Conservation (phyloP, 2,797 vertebrate genomes). For the Denticeps clupeoides region DNA sequence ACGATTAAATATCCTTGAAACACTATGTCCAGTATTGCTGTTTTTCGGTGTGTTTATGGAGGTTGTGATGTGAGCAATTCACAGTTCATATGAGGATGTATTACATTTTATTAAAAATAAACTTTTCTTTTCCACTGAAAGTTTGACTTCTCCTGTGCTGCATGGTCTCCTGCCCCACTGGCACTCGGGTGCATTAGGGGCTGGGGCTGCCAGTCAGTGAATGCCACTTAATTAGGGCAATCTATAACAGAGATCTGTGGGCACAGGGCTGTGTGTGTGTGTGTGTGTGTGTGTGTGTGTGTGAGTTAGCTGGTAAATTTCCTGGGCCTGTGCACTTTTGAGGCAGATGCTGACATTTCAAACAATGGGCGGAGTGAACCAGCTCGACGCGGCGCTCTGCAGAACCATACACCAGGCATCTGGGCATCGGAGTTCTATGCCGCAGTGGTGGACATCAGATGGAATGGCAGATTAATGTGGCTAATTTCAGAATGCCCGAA, state of each 20-base stretch:
- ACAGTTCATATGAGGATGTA: slow-evolving; percentile 40
- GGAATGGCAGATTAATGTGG: slow-evolving; percentile 18
- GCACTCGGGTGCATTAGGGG: slow-evolving; percentile 14
- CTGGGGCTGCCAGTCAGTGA: slow-evolving; percentile 24
- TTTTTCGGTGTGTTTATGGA: slow-evolving; percentile 46
- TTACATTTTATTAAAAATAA: slow-evolving; percentile 60
- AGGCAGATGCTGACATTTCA: slow-evolving; percentile 38
- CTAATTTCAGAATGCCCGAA: too few species aligned
- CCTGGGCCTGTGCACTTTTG: slow-evolving; percentile 31
- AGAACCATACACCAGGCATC: too few species aligned
- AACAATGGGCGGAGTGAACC: too few species aligned
- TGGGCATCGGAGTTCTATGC: neutral
- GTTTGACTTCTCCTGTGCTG: neutral
- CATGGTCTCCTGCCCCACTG: neutral
- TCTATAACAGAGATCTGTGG: slow-evolving; percentile 34
- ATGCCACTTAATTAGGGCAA: slow-evolving; percentile 32
- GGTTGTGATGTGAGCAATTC: slow-evolving; percentile 39
- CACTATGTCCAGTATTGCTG: slow-evolving; percentile 34
- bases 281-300: slow-evolving; percentile 16
- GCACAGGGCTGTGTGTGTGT: slow-evolving; percentile 26
- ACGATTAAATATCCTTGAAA: slow-evolving; percentile 33
- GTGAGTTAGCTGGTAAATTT: slow-evolving; percentile 35
- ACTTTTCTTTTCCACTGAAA: slow-evolving; percentile 49
- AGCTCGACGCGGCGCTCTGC: too few species aligned
- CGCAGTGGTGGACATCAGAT: neutral